Evolutionary conservation across 2,113 vertebrate species (phyloP).

Genomic region (Menura novaehollandiae): DNA sequence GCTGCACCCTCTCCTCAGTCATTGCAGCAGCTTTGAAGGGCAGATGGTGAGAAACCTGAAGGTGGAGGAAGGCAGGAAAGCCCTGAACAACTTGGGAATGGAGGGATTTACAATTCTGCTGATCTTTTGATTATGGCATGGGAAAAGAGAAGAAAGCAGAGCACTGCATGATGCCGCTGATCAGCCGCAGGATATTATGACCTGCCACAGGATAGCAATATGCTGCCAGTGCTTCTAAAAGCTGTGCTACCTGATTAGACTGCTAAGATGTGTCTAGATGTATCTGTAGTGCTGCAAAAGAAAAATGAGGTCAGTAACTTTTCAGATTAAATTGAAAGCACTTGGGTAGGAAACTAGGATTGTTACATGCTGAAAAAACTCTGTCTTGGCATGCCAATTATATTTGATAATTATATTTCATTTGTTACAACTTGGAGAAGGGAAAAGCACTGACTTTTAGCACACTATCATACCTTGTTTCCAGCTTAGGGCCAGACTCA

Average conservation of each 20-base stretch:
- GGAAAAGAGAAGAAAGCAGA: slow-evolving; percentile 20
- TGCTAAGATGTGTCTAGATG: slow-evolving; percentile 26
- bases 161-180: not conserved
- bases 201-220: slow-evolving; percentile 50
- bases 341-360: not conserved
- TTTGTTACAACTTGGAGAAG: not conserved
- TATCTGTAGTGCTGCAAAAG: slow-evolving; percentile 18
- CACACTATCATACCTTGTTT: not conserved
- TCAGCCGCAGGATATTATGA: slow-evolving; percentile 62
- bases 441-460: not conserved
- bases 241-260: slow-evolving; percentile 63
- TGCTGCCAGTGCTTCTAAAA: slow-evolving; percentile 53
- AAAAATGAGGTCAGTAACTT: slow-evolving; percentile 63
- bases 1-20: not conserved
- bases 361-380: not conserved
- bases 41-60: not conserved
- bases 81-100: not conserved
- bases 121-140: slow-evolving; percentile 53
- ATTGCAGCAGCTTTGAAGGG: not conserved
- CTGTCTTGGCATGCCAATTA: slow-evolving; percentile 4
- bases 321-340: slow-evolving; percentile 55
- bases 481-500: not conserved
- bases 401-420: slow-evolving; percentile 36
- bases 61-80: not conserved
- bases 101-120: slow-evolving; percentile 12